A percentile compares a stretch with the other conserved stretches of the same genome.
Evolutionary conservation across 2,113 vertebrate genomes (phyloP).

Genomic region (Callipepla squamata): DNA sequence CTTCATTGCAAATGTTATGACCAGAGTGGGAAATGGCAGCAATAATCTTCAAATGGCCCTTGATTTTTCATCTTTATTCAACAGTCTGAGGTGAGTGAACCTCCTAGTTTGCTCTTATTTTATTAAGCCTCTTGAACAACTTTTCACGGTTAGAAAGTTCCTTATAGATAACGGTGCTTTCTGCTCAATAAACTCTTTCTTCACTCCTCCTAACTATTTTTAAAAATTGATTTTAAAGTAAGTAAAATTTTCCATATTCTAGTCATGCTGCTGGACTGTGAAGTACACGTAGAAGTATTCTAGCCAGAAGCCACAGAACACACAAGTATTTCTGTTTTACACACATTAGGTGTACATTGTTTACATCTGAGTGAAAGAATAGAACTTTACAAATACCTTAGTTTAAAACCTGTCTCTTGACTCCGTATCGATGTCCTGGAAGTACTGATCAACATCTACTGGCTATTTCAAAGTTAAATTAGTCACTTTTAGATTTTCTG

Average conservation of each 20-base stretch:
- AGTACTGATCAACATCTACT: neutral
- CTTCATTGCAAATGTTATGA: neutral
- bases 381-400: neutral
- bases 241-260: neutral
- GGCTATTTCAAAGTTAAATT: neutral
- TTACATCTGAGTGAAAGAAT: neutral
- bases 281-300: neutral
- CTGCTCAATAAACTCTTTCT: neutral
- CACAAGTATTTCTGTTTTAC: neutral
- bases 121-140: neutral
- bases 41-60: neutral
- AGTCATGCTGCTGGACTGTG: neutral
- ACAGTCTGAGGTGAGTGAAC: neutral
- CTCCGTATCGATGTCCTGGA: neutral
- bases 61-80: neutral
- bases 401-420: neutral
- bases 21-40: neutral
- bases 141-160: neutral
- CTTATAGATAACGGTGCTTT: neutral
- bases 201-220: neutral
- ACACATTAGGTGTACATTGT: neutral
- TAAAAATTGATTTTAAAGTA: neutral
- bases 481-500: neutral
- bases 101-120: neutral
- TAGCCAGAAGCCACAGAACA: neutral